Conservation (phyloP, 23 tunicate genomes). For the Phallusia fumigata region DNA sequence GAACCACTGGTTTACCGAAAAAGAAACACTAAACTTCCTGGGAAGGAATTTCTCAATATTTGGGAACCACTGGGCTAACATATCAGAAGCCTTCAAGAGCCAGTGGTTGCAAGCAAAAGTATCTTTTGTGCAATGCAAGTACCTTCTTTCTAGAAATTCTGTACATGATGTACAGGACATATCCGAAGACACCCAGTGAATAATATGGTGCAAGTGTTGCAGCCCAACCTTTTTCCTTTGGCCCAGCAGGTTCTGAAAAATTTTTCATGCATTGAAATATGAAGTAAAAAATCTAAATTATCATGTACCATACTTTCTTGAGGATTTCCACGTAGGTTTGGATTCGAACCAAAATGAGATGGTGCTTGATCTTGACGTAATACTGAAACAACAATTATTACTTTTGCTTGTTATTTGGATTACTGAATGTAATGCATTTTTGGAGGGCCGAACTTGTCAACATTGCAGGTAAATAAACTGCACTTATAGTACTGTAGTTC, state of each 20-base stretch:
- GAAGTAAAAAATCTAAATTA: no score
- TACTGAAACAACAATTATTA: background rate
- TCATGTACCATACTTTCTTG: no score
- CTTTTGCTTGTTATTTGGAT: no score
- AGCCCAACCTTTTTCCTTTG: constrained; percentile 36
- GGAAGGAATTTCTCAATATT: no score
- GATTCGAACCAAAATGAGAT: background rate
- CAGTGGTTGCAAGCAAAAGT: no score
- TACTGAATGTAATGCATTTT: no score
- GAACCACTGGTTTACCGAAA: no score
- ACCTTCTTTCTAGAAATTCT: constrained; percentile 36
- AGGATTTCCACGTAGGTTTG: background rate
- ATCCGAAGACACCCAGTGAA: constrained; percentile 28
- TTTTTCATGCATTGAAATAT: background rate
- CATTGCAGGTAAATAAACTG: no score
- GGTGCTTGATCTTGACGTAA: background rate
- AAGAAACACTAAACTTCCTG: no score
- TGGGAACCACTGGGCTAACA: background rate
- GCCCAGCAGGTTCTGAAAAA: background rate
- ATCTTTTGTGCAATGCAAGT: background rate
- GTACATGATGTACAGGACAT: constrained; percentile 42
- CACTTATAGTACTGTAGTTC: no score
- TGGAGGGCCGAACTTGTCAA: no score
- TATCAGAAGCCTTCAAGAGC: no score
- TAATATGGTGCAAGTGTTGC: constrained; percentile 29